These are phyloP conservation scores for Drosophila micromelanica DNA, from an alignment of 1,140 invertebrate genomes.

Conservation along the genomic window DNA sequence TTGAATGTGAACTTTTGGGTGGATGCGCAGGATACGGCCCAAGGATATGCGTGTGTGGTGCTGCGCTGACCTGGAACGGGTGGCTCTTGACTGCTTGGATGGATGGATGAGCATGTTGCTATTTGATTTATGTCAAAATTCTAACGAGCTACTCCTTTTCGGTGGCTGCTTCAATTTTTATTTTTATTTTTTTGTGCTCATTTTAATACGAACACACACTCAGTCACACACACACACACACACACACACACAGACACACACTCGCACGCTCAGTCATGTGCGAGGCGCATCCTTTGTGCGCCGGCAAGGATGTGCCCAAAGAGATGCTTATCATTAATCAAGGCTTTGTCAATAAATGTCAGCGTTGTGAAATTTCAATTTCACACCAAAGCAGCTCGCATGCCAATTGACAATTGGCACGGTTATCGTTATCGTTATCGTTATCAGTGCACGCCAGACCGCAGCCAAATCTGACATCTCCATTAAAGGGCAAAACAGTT, in stretches of 20 bases:
- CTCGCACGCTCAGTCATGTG: conserved; percentile 26
- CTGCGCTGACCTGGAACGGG: not conserved
- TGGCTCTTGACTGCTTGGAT: conserved; percentile 10
- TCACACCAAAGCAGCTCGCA: conserved; percentile 66
- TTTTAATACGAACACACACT: conserved; percentile 24
- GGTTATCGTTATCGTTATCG: conserved; percentile 70
- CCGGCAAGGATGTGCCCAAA: conserved; percentile 30
- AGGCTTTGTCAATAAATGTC: conserved; percentile 82
- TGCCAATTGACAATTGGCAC: conserved; percentile 58
- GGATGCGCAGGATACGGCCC: conserved; percentile 7
- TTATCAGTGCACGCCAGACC: conserved; percentile 43
- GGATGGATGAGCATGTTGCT: conserved; percentile 76
- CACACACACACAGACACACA: not conserved
- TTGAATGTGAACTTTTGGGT: conserved; percentile 27
- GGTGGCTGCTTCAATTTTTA: conserved; percentile 6
- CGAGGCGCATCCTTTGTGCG: conserved; percentile 44
- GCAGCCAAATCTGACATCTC: conserved; percentile 36
- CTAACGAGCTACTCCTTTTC: conserved; percentile 74
- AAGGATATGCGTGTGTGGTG: conserved; percentile 9
- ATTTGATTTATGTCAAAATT: conserved; percentile 84
- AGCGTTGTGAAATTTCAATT: conserved; percentile 80
- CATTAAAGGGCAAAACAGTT: conserved; percentile 16
- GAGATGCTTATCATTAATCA: conserved; percentile 82
- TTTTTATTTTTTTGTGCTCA: conserved; percentile 8
- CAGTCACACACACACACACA: no score